Evolutionary conservation across 2,888 invertebrate species (phyloP), one percentile per base, ranked within the genome.

Genomic region (Oscheius sp.): DNA sequence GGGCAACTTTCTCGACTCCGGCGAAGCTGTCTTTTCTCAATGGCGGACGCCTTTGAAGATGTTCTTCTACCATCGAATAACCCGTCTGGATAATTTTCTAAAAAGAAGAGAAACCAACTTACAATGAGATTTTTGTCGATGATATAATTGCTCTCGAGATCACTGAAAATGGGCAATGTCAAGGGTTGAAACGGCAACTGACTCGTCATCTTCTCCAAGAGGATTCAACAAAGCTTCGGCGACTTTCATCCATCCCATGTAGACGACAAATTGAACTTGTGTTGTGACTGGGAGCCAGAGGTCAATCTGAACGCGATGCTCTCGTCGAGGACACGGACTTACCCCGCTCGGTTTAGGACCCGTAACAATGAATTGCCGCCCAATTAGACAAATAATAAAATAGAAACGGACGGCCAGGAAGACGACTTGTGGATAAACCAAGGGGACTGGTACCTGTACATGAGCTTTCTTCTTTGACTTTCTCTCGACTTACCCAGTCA

Each of bases 171-270:
- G 12, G 16, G 1, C n/a, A 27, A 5, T 25, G 23, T 58, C 2
- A 1, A n/a, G n/a, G 27, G 12, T 29, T 12, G 18, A n/a, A 58
- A 13, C 9, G 9, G 27, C 23, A 29, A 58, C 58, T 58, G 2
- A 58, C 58, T 84, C 81, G 55, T 81, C 81, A 49, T 82, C 82
- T 41, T 84, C 81, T 53, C 86, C 86, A 18, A 87, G 63, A 3
- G 87, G 86, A 73, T 87, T 87, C 46, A 87, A 73, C 58, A 87
- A 76, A 1, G 87, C 86, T 64, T 87, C 86, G 13, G 86, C 87
- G 6, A 85, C 83, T 66, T 81, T 81, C 81, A 83, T 83, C 83
- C 83, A 83, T 53, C 81, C 82, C 80, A 84, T 79, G 72, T 80
- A 84, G 6, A 85, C 83, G 9, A 85, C 74, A 71, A 85, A 85